phyloP scores from a whole-genome alignment of 2,797 vertebrate genomes.

The Pseudochirops corinnae region DNA sequence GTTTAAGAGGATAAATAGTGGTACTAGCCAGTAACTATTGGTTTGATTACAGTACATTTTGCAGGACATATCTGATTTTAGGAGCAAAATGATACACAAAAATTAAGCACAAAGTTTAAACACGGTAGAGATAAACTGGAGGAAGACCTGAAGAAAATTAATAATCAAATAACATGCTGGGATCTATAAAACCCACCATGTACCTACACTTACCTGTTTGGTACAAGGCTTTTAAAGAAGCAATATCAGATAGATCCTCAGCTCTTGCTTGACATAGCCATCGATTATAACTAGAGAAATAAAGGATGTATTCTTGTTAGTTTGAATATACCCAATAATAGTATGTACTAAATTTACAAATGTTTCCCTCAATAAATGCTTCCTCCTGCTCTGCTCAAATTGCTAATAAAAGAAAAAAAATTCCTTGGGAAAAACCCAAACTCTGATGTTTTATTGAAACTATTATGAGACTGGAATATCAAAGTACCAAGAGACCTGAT shows the following conservation, averaged over 20 bases:
- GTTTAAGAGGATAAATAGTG: neutral
- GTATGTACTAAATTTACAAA: slow-evolving; percentile 29
- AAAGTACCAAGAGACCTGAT: neutral
- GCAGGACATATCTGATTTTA: slow-evolving; percentile 20
- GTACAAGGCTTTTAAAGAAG: slow-evolving; percentile 97
- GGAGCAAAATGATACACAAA: slow-evolving; percentile 15
- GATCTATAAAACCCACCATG: neutral
- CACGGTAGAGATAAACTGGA: neutral
- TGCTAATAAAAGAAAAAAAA: neutral
- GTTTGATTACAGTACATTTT: neutral
- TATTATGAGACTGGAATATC: neutral
- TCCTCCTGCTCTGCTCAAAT: neutral
- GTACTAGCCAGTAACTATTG: neutral
- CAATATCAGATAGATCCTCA: slow-evolving; percentile 97
- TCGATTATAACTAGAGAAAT: slow-evolving; percentile 92
- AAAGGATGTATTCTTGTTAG: slow-evolving; percentile 1
- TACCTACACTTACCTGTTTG: slow-evolving; percentile 91
- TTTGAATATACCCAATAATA: slow-evolving; percentile 12
- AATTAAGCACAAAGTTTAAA: slow-evolving; percentile 14
- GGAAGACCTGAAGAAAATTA: slow-evolving; percentile 44
- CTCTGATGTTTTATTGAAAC: slow-evolving; percentile 33
- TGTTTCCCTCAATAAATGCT: neutral
- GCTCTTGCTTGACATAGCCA: slow-evolving; percentile 97
- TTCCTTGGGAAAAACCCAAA: neutral
- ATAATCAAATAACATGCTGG: neutral